phyloP scores from a whole-genome alignment of 2,888 invertebrate genomes.

The Lasioglossum pauxillum region DNA sequence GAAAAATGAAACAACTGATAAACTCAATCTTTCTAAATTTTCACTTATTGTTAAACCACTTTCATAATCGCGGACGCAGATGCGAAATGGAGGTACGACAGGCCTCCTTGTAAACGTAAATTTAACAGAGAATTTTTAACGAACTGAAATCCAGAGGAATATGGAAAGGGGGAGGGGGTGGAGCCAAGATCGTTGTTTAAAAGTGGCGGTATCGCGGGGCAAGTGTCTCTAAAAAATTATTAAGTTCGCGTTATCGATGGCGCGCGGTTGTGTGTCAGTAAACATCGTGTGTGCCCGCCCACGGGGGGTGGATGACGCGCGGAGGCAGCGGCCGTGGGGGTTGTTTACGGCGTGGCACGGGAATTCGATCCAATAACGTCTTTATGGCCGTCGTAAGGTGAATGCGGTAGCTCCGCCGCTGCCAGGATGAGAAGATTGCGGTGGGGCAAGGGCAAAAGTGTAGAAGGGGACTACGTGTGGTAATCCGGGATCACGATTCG shows the following conservation, averaged over 20 bases:
- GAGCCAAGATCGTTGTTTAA: background rate
- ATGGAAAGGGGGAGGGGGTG: background rate
- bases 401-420: constrained; percentile 43
- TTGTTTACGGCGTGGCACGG: constrained; percentile 65
- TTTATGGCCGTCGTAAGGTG: constrained; percentile 69
- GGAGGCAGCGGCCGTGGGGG: constrained; percentile 17
- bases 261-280: constrained; percentile 5
- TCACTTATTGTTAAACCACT: no score
- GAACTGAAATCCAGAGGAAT: background rate
- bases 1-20: no score
- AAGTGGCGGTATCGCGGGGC: background rate
- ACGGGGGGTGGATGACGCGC: background rate
- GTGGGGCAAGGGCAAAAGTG: constrained; percentile 22
- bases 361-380: constrained; percentile 73
- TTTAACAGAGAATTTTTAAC: background rate
- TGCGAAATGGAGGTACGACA: background rate
- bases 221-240: background rate
- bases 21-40: no score
- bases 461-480: constrained; percentile 39
- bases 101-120: no score
- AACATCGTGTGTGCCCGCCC: background rate
- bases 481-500: constrained; percentile 70
- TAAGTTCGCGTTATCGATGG: constrained; percentile 11
- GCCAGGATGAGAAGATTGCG: constrained; percentile 50
- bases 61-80: no score